phyloP scores from a whole-genome alignment of 1,140 invertebrate genomes.

The Bombus sibiricus region DNA sequence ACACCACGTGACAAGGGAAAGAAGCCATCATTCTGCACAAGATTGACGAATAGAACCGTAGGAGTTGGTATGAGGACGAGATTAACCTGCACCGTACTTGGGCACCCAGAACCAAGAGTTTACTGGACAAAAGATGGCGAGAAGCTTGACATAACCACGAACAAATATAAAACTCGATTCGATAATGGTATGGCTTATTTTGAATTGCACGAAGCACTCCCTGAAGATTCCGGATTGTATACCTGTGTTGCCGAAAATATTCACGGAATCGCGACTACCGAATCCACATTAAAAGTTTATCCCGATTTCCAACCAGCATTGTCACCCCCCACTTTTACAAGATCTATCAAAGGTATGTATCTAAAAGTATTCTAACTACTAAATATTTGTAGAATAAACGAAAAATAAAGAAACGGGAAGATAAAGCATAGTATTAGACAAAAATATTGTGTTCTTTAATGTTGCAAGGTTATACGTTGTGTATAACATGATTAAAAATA shows the following conservation, averaged over 20 bases:
- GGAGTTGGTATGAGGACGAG: constrained; percentile 88
- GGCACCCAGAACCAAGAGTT: constrained; percentile 90
- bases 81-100: constrained; percentile 93
- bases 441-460: too few species aligned
- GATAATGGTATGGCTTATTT: constrained; percentile 89
- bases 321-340: constrained; percentile 88
- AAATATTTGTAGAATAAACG: not conserved
- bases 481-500: not conserved
- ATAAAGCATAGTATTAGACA: not conserved
- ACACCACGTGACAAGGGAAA: constrained; percentile 75
- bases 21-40: constrained; percentile 92
- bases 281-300: constrained; percentile 88
- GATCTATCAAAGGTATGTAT: constrained; percentile 87
- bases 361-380: constrained; percentile 7
- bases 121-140: constrained; percentile 92
- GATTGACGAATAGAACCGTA: constrained; percentile 89
- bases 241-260: constrained; percentile 89
- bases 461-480: not conserved
- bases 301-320: constrained; percentile 87
- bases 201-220: constrained; percentile 87
- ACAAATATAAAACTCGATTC: constrained; percentile 84
- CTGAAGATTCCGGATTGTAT: constrained; percentile 88
- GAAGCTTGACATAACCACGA: constrained; percentile 81
- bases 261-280: constrained; percentile 87
- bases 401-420: not conserved